A percentile compares a stretch with the other conserved stretches of the same genome.
phyloP scores from a whole-genome alignment of 2,113 vertebrate genomes.

The Kobus ellipsiprymnus region DNA sequence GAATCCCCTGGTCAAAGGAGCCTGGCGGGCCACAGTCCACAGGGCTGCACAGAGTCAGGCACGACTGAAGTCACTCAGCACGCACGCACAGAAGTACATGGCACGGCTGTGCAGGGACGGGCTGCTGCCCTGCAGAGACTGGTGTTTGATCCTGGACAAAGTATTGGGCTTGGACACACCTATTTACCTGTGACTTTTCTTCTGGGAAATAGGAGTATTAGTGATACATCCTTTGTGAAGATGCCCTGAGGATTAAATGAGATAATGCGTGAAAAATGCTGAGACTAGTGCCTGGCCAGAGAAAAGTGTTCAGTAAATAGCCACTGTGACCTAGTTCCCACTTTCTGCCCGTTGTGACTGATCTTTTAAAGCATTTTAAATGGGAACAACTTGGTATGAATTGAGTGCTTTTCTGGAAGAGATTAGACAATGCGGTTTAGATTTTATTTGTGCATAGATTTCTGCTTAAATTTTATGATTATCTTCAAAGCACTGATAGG shows the following conservation, averaged over 20 bases:
- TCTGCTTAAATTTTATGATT: conserved; percentile 35
- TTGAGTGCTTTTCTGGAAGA: neutral
- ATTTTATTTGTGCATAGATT: conserved; percentile 5
- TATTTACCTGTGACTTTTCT: neutral
- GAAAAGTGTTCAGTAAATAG: neutral
- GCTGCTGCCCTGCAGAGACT: neutral
- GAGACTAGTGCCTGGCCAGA: neutral
- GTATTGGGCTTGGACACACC: neutral
- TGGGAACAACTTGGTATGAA: neutral
- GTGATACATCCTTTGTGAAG: neutral
- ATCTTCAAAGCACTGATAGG: neutral
- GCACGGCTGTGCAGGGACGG: neutral
- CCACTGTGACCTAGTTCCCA: neutral
- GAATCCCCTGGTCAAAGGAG: neutral
- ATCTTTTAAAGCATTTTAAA: neutral
- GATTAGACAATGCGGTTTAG: neutral
- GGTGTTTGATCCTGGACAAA: neutral
- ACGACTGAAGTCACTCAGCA: neutral
- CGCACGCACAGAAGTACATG: neutral
- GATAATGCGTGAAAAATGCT: neutral
- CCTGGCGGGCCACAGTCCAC: neutral
- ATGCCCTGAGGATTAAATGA: neutral
- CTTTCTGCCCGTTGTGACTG: neutral
- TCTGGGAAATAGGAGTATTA: neutral
- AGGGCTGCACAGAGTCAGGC: neutral